Conservation (phyloP, 2,797 vertebrate genomes). For the Allochrocebus solatus region DNA sequence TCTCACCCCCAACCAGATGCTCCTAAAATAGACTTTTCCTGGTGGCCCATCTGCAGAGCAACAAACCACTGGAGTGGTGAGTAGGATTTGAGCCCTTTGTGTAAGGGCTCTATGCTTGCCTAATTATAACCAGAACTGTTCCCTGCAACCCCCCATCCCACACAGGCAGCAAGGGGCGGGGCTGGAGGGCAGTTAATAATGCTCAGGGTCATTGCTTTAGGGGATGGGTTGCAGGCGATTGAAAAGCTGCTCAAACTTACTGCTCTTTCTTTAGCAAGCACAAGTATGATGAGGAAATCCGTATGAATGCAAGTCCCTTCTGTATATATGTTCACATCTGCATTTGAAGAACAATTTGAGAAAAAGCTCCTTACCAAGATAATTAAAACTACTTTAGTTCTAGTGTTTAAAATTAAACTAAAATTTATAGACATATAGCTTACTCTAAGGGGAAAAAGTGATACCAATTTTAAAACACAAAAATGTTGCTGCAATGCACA, state of each 20-base stretch:
- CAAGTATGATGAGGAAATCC: background rate
- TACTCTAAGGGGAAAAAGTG: background rate
- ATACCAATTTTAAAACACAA: background rate
- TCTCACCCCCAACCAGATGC: background rate
- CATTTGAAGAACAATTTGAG: background rate
- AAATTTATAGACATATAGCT: background rate
- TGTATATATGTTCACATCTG: background rate
- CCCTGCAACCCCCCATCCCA: background rate
- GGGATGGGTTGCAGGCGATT: background rate
- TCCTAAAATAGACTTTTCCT: constrained; percentile 28
- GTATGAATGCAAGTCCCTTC: background rate
- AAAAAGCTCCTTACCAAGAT: background rate
- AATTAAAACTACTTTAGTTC: background rate
- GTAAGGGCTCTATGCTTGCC: background rate
- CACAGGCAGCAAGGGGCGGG: background rate
- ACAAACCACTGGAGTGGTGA: background rate
- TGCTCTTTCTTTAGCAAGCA: background rate
- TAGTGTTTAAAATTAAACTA: constrained; percentile 18
- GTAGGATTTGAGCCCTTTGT: background rate
- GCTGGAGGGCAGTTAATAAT: background rate
- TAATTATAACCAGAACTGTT: constrained; percentile 29
- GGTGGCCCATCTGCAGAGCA: constrained; percentile 15
- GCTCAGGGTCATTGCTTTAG: background rate
- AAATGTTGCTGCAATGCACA: background rate
- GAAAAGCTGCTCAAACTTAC: background rate